Conservation (phyloP, 2,113 vertebrate genomes). For the Panthera leo region DNA sequence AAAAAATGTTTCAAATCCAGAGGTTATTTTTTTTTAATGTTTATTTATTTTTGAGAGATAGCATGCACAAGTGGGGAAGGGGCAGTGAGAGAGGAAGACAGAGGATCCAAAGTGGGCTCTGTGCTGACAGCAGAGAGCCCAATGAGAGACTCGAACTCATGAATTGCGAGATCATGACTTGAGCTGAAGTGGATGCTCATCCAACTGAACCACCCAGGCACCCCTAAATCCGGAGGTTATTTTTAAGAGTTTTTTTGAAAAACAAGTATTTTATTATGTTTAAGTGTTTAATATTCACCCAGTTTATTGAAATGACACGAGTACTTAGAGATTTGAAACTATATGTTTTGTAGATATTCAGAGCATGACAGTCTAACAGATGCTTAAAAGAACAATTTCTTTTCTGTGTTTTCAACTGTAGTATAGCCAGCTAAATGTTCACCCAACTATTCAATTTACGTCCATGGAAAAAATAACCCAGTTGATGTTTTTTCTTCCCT, state of each 20-base stretch:
- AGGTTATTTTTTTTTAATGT: not conserved
- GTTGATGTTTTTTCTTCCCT: not conserved
- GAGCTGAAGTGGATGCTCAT: too few relatives aligned
- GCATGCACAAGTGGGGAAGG: too few relatives aligned
- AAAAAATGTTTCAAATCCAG: not conserved
- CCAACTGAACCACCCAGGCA: too few relatives aligned
- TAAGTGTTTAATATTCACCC: not conserved
- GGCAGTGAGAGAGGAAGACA: too few relatives aligned
- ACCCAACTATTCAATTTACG: not conserved
- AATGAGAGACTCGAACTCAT: too few relatives aligned
- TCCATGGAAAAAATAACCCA: not conserved
- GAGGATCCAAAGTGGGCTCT: too few relatives aligned
- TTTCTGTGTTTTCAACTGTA: not conserved
- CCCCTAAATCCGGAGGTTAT: not conserved
- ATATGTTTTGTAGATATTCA: not conserved
- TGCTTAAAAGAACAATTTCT: not conserved
- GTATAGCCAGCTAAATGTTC: not conserved
- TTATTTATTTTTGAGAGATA: too few relatives aligned
- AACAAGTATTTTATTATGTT: constrained; percentile 1
- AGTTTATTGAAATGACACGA: not conserved
- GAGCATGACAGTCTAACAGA: not conserved
- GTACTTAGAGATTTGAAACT: not conserved
- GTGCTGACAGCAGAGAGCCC: too few relatives aligned
- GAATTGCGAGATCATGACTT: too few relatives aligned
- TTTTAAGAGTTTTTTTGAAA: not conserved